These are phyloP conservation scores for Tetragonula clypearis DNA, from an alignment of 1,140 invertebrate species.

Conservation along the genomic window DNA sequence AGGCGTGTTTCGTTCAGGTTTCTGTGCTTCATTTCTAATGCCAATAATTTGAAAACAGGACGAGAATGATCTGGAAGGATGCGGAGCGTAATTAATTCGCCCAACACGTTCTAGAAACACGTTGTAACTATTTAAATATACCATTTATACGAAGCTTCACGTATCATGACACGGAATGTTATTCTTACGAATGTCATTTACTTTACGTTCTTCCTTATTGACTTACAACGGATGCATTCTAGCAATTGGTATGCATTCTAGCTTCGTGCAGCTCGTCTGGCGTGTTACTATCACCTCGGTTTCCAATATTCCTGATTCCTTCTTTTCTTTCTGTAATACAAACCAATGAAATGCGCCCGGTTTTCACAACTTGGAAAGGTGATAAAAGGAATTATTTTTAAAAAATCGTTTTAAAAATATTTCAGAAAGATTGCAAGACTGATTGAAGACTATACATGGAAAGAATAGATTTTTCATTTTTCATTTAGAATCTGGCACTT, in stretches of 20 bases:
- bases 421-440: too few relatives aligned
- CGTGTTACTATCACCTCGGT: constrained; percentile 50
- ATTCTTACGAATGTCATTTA: constrained; percentile 28
- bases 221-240: constrained; percentile 59
- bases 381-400: too few relatives aligned
- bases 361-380: neutral
- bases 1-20: too few relatives aligned
- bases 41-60: too few relatives aligned
- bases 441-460: too few relatives aligned
- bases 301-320: constrained; percentile 47
- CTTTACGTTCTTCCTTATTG: constrained; percentile 58
- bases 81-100: constrained; percentile 31
- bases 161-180: constrained; percentile 51
- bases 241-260: constrained; percentile 67
- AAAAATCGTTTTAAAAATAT: too few relatives aligned
- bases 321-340: neutral
- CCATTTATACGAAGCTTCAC: constrained; percentile 47
- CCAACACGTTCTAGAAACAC: constrained; percentile 40
- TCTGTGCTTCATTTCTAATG: neutral
- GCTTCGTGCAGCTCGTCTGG: constrained; percentile 47
- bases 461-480: too few relatives aligned
- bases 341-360: too few relatives aligned
- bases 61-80: too few relatives aligned
- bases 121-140: constrained; percentile 32
- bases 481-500: too few relatives aligned